Conservation (phyloP, 2,888 invertebrate species). For the Cephus sareptanus region DNA sequence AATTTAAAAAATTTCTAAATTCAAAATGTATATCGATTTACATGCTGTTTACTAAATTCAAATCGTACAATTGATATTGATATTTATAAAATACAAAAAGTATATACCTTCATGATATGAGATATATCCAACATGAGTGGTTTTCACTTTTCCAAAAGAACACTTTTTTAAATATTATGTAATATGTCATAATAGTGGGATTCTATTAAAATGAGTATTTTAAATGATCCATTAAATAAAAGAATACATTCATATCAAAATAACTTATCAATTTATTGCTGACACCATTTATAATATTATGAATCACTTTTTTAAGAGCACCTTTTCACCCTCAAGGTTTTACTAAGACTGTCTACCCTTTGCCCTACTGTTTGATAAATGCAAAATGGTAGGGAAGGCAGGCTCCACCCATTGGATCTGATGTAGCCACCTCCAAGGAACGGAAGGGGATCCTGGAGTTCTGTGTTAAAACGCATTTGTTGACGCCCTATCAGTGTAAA, state of each 20-base stretch:
- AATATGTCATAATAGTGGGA: not conserved
- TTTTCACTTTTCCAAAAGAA: conserved; percentile 1
- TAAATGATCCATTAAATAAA: not conserved
- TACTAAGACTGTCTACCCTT: conserved; percentile 45
- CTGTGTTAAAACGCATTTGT: not conserved
- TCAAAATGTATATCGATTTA: not conserved
- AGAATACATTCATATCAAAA: not conserved
- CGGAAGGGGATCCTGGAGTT: conserved; percentile 22
- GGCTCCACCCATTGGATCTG: conserved; percentile 51
- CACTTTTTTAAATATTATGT: conserved; percentile 17
- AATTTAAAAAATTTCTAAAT: not conserved
- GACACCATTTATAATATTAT: not conserved
- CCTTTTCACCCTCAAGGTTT: conserved; percentile 33
- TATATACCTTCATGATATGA: not conserved
- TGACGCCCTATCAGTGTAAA: not conserved
- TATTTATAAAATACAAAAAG: not conserved
- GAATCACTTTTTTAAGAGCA: conserved; percentile 1
- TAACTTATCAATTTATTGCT: not conserved
- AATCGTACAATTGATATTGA: conserved; percentile 8
- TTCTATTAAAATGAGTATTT: not conserved
- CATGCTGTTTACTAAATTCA: not conserved
- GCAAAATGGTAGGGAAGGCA: conserved; percentile 55
- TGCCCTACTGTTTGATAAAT: conserved; percentile 41
- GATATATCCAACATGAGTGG: not conserved
- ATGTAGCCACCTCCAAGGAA: conserved; percentile 32